These are phyloP conservation scores for Aradophagus sp. DNA, from an alignment of 1,140 invertebrate genomes.

Conservation along the genomic window DNA sequence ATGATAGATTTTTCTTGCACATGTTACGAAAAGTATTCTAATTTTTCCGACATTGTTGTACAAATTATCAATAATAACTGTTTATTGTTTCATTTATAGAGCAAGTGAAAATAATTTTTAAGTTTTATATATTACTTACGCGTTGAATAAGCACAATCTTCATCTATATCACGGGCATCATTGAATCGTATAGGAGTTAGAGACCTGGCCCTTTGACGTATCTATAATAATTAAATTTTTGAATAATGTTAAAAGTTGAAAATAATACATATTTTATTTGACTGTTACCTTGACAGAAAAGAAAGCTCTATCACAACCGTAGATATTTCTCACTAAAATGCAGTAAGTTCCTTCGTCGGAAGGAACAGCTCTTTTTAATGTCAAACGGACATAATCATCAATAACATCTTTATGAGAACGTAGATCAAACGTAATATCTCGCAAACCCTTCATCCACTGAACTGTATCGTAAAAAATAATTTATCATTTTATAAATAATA, in stretches of 20 bases:
- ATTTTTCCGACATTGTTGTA: no score
- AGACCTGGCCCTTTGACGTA: slow-evolving; percentile 44
- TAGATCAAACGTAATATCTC: slow-evolving; percentile 86
- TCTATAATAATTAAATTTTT: slow-evolving; percentile 13
- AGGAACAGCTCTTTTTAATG: slow-evolving; percentile 87
- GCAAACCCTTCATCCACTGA: slow-evolving; percentile 88
- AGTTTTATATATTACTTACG: slow-evolving; percentile 45
- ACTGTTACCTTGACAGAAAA: slow-evolving; percentile 83
- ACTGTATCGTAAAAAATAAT: no score
- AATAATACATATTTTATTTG: neutral
- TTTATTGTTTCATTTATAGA: no score
- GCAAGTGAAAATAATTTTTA: neutral
- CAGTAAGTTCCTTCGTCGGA: slow-evolving; percentile 96
- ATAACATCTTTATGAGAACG: slow-evolving; percentile 86
- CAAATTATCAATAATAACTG: no score
- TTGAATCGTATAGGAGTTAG: slow-evolving; percentile 37
- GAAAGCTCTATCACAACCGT: slow-evolving; percentile 89
- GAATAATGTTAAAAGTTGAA: slow-evolving; percentile 1
- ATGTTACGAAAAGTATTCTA: no score
- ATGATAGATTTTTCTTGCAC: no score
- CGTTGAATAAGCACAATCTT: slow-evolving; percentile 40
- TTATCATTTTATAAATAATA: slow-evolving; percentile 4
- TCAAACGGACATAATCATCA: slow-evolving; percentile 89
- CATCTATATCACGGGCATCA: slow-evolving; percentile 40
- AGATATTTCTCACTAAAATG: slow-evolving; percentile 91